Conservation (phyloP, 1,140 invertebrate genomes). For the Drosophila saltans region DNA sequence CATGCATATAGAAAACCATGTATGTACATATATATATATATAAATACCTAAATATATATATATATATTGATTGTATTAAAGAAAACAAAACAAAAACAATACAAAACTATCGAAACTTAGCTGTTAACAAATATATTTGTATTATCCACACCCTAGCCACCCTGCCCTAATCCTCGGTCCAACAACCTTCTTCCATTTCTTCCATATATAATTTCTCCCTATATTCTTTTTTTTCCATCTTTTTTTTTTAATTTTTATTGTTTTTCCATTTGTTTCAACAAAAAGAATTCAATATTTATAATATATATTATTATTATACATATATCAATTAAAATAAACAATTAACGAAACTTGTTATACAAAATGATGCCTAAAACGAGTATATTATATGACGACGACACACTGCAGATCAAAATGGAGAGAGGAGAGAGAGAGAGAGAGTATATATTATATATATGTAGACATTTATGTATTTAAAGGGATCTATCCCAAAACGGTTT, state of each 20-base stretch:
- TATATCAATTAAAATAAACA: conserved; percentile 76
- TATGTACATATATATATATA: neutral
- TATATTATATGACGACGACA: neutral
- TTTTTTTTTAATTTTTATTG: conserved; percentile 15
- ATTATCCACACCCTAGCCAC: conserved; percentile 8
- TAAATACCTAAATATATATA: neutral
- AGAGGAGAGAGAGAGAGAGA: neutral
- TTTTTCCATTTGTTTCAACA: conserved; percentile 24
- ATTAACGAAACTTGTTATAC: conserved; percentile 75
- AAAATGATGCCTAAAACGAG: conserved; percentile 31
- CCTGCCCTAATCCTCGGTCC: neutral
- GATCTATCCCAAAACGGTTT: neutral
- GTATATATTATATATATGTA: too few species aligned
- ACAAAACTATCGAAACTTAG: conserved; percentile 49
- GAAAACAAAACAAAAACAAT: conserved; percentile 26
- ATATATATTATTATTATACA: conserved; percentile 52
- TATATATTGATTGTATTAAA: conserved; percentile 44
- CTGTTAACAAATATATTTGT: conserved; percentile 48
- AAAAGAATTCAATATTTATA: conserved; percentile 33
- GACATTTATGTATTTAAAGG: too few species aligned
- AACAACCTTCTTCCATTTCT: conserved; percentile 22
- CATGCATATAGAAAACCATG: conserved; percentile 20
- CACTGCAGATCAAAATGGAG: neutral
- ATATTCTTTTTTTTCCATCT: neutral
- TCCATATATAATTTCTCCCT: neutral